A percentile compares a stretch with the other conserved stretches of the same genome.
Conservation (phyloP, 2,888 invertebrate species). For the Monopis laevigella region DNA sequence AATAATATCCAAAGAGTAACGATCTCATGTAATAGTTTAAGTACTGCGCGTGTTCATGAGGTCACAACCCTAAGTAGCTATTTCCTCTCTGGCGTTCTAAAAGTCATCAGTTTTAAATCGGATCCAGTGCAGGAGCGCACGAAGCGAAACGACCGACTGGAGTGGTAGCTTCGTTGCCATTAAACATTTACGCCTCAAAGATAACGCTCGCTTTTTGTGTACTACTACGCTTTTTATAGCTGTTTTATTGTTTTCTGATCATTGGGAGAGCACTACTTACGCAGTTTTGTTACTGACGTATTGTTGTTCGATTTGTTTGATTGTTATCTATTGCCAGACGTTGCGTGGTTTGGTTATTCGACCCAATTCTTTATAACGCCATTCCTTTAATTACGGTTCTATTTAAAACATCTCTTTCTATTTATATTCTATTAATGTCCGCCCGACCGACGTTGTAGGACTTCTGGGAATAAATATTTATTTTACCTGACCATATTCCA, state of each 20-base stretch:
- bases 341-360: too few relatives aligned
- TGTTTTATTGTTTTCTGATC: constrained; percentile 53
- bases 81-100: constrained; percentile 44
- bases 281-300: constrained; percentile 14
- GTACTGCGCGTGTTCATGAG: constrained; percentile 27
- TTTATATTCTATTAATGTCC: too few relatives aligned
- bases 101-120: constrained; percentile 61
- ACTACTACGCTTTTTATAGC: constrained; percentile 43
- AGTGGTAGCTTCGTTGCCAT: constrained; percentile 34
- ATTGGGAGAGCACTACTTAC: constrained; percentile 30
- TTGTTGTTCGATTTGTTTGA: constrained; percentile 7
- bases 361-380: too few relatives aligned
- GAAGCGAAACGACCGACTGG: constrained; percentile 19
- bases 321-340: constrained; percentile 9
- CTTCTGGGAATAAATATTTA: constrained; percentile 31
- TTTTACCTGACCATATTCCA: constrained; percentile 50
- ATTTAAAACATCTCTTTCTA: too few relatives aligned
- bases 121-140: constrained; percentile 37
- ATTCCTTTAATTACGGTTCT: too few relatives aligned
- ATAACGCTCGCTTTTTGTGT: constrained; percentile 55
- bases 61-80: constrained; percentile 46
- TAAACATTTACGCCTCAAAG: constrained; percentile 56
- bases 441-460: too few relatives aligned
- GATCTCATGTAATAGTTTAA: constrained; percentile 30
- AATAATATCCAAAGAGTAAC: constrained; percentile 8